Evolutionary conservation across 2,113 vertebrate genomes (phyloP).

Genomic region (Xenotilapia longispinis): DNA sequence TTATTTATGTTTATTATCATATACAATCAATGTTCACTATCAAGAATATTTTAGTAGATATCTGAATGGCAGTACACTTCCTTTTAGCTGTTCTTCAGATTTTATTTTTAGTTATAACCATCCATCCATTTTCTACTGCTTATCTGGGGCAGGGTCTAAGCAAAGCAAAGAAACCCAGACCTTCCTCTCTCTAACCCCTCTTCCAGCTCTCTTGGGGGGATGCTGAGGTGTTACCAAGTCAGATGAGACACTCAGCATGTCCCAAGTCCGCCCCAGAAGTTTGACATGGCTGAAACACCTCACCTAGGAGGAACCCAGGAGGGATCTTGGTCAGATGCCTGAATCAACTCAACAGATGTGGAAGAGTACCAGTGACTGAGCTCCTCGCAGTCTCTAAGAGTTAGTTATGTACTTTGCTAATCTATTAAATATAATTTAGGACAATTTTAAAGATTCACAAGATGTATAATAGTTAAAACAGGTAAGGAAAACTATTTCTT

Average conservation of each 20-base stretch:
- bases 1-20: not conserved
- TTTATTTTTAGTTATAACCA: not conserved
- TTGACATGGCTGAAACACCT: not conserved
- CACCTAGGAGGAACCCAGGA: not conserved
- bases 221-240: not conserved
- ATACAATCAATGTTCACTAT: not conserved
- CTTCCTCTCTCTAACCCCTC: not conserved
- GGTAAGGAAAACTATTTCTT: not conserved
- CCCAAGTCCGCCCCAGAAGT: not conserved
- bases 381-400: not conserved
- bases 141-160: not conserved
- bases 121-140: not conserved
- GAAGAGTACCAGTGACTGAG: not conserved
- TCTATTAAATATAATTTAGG: not conserved
- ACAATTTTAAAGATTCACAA: not conserved
- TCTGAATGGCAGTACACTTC: not conserved
- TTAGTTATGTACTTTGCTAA: not conserved
- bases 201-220: not conserved
- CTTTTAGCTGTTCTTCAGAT: rapidly evolving
- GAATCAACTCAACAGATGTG: not conserved
- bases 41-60: not conserved
- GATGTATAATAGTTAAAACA: not conserved
- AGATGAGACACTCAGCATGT: not conserved
- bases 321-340: not conserved
- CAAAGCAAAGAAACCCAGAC: not conserved